Percentiles rank a stretch among this genome's conserved stretches.
Conservation (phyloP, 2,113 vertebrate genomes). For the Phocoena sinus region DNA sequence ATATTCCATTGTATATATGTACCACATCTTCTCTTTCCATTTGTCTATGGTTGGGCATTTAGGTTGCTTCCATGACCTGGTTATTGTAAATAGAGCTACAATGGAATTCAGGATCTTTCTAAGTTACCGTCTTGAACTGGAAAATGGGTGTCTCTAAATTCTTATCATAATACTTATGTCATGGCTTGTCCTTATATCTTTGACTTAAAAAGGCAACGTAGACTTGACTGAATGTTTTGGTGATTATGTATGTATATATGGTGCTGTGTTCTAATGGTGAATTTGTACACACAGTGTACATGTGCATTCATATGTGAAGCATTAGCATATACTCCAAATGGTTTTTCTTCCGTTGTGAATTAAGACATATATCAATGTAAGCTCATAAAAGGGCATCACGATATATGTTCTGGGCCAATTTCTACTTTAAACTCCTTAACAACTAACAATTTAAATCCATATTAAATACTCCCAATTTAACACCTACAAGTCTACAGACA, state of each 20-base stretch:
- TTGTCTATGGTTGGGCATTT: too few relatives aligned
- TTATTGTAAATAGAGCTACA: too few relatives aligned
- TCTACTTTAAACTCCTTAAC: not conserved
- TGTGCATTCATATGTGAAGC: not conserved
- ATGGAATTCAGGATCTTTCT: not conserved
- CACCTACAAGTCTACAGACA: not conserved
- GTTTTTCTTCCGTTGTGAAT: not conserved
- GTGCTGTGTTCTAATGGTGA: not conserved
- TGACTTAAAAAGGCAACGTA: not conserved
- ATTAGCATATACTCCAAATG: not conserved
- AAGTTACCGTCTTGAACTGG: not conserved
- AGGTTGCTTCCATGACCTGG: too few relatives aligned
- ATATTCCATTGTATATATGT: too few relatives aligned
- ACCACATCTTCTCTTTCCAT: too few relatives aligned
- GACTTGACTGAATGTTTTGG: not conserved
- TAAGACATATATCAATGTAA: not conserved
- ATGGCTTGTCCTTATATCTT: not conserved
- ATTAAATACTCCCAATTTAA: not conserved
- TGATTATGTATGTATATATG: not conserved
- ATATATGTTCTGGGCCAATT: not conserved
- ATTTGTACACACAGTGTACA: not conserved
- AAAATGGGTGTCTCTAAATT: not conserved
- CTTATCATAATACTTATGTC: not conserved
- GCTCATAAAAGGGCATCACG: not conserved
- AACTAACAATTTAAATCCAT: not conserved